These are phyloP conservation scores for Oncorhynchus gorbuscha DNA, from an alignment of 2,113 vertebrate species.

Conservation along the genomic window DNA sequence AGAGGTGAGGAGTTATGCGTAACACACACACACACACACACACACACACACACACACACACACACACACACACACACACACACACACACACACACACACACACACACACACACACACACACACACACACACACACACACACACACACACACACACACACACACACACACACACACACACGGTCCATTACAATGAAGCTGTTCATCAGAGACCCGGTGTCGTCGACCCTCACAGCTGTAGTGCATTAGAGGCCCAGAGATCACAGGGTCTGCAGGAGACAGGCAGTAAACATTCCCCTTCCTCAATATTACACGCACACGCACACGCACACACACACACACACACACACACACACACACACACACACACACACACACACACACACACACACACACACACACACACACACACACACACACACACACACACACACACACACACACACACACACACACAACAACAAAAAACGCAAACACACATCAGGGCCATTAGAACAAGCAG, in stretches of 20 bases:
- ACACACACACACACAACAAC: slow-evolving; percentile 14
- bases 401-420: slow-evolving; percentile 41
- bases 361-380: slow-evolving; percentile 3
- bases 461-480: background rate
- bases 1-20: slow-evolving; percentile 17
- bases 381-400: slow-evolving; percentile 21
- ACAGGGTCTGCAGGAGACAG: slow-evolving; percentile 71
- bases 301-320: slow-evolving; percentile 23
- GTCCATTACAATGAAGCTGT: slow-evolving; percentile 65
- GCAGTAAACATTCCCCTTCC: slow-evolving; percentile 77
- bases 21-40: slow-evolving; percentile 25
- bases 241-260: slow-evolving; percentile 83
- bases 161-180: background rate
- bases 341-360: slow-evolving; percentile 16
- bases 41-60: slow-evolving; percentile 40
- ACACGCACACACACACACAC: background rate
- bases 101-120: no score
- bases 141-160: slow-evolving; percentile 2
- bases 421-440: slow-evolving; percentile 38
- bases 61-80: slow-evolving; percentile 23
- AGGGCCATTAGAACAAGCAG: slow-evolving; percentile 1
- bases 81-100: no score
- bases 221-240: slow-evolving; percentile 82
- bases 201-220: slow-evolving; percentile 67
- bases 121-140: background rate